phyloP scores from a whole-genome alignment of 1,140 invertebrate genomes.

The Odontomachus brunneus region DNA sequence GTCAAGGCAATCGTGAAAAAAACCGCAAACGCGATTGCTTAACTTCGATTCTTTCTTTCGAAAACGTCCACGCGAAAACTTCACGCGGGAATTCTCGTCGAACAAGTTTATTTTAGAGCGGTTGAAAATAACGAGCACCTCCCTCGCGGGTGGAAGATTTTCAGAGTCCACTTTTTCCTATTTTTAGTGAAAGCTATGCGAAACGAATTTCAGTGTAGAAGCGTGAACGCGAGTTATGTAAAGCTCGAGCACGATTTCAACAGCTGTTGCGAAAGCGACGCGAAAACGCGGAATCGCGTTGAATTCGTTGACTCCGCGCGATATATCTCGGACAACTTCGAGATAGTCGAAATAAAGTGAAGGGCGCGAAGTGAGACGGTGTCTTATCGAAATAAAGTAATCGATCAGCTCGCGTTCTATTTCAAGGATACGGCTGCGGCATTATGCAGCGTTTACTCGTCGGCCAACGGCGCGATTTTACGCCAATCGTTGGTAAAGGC shows the following conservation, averaged over 20 bases:
- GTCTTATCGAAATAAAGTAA: slow-evolving; percentile 69
- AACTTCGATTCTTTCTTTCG: no score
- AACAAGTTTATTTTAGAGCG: no score
- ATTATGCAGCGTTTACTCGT: slow-evolving; percentile 54
- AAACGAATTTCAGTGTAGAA: no score
- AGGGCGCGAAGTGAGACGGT: slow-evolving; percentile 24
- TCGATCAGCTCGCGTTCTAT: slow-evolving; percentile 73
- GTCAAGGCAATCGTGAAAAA: not conserved
- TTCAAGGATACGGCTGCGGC: slow-evolving; percentile 66
- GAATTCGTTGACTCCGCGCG: not conserved
- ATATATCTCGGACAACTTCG: slow-evolving; percentile 13
- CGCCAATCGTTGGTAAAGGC: not conserved
- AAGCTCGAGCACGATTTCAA: not conserved
- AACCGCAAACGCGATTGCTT: no score
- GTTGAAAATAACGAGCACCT: no score
- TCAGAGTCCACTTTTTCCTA: no score
- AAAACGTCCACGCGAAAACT: no score
- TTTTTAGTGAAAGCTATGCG: no score
- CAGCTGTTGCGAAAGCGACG: slow-evolving; percentile 33
- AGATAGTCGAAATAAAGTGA: slow-evolving; percentile 55
- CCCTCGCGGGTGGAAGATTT: no score
- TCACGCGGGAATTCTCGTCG: no score
- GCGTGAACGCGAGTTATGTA: no score
- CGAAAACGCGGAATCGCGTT: not conserved
- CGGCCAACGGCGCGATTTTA: slow-evolving; percentile 5